phyloP scores from a whole-genome alignment of 2,797 vertebrate species.

The Falco cherrug region DNA sequence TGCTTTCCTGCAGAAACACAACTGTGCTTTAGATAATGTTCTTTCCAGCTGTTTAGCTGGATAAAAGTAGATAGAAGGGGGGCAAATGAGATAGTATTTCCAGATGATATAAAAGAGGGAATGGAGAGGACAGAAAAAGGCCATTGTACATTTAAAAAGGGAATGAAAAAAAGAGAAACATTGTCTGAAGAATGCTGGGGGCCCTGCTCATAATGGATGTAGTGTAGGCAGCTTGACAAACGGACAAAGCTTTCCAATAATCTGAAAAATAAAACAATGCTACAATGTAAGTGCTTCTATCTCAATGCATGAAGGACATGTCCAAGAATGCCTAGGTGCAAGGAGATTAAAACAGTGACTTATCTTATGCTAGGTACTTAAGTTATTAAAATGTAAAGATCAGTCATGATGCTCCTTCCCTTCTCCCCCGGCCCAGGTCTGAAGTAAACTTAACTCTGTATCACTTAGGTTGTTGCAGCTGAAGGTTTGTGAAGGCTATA shows the following conservation, averaged over 20 bases:
- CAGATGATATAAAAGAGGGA: constrained; percentile 53
- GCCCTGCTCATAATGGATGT: not conserved
- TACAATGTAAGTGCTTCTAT: not conserved
- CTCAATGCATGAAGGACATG: not conserved
- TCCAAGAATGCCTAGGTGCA: not conserved
- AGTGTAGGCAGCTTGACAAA: not conserved
- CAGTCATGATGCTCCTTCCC: not conserved
- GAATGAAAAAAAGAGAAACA: constrained; percentile 1
- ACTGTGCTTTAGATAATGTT: constrained; percentile 55
- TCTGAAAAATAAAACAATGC: constrained; percentile 25
- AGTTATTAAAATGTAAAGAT: constrained; percentile 7
- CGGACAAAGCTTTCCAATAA: not conserved
- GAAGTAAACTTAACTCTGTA: constrained; percentile 7
- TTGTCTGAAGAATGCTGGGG: not conserved
- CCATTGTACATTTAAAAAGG: not conserved
- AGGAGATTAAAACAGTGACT: not conserved
- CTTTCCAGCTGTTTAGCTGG: constrained; percentile 69
- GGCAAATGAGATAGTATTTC: constrained; percentile 59
- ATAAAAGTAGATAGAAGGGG: constrained; percentile 9
- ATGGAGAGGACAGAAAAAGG: constrained; percentile 34
- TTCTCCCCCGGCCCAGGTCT: not conserved
- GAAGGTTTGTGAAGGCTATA: not conserved
- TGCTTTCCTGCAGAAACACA: constrained; percentile 48
- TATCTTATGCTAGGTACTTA: not conserved
- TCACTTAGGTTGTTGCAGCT: not conserved